Conservation (phyloP, 2,113 vertebrate species). For the Oxyura jamaicensis region DNA sequence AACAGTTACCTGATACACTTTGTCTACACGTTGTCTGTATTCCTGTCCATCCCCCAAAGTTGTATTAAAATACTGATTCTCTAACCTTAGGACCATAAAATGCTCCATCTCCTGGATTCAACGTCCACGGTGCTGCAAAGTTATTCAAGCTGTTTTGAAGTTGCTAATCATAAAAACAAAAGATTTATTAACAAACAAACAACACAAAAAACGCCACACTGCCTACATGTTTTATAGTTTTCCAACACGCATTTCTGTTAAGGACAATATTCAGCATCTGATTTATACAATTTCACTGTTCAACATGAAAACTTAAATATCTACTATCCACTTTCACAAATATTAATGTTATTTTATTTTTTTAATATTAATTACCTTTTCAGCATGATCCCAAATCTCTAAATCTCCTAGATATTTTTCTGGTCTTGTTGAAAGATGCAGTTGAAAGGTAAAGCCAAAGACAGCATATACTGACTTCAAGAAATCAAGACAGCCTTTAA, state of each 20-base stretch:
- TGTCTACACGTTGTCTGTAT: background rate
- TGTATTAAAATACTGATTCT: background rate
- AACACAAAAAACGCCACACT: too few relatives aligned
- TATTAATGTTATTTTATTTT: background rate
- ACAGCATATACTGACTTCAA: constrained; percentile 88
- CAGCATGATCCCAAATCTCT: constrained; percentile 88
- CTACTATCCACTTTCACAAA: background rate
- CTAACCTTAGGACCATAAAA: constrained; percentile 97
- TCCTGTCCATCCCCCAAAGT: background rate
- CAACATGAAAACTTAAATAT: background rate
- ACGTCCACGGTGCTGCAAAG: constrained; percentile 91
- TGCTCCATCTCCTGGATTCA: constrained; percentile 91
- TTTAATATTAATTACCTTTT: constrained; percentile 80
- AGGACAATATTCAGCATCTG: background rate
- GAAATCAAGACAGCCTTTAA: constrained; percentile 91
- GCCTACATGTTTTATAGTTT: background rate
- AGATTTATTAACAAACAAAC: background rate
- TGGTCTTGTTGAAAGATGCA: constrained; percentile 92
- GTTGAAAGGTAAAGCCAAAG: constrained; percentile 94
- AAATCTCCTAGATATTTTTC: constrained; percentile 90
- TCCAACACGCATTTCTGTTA: background rate
- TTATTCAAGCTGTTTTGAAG: constrained; percentile 89
- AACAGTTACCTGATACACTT: background rate
- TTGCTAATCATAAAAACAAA: constrained; percentile 80
- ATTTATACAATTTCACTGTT: background rate